Conservation (phyloP, 2,113 vertebrate species). For the Noturus placidus region DNA sequence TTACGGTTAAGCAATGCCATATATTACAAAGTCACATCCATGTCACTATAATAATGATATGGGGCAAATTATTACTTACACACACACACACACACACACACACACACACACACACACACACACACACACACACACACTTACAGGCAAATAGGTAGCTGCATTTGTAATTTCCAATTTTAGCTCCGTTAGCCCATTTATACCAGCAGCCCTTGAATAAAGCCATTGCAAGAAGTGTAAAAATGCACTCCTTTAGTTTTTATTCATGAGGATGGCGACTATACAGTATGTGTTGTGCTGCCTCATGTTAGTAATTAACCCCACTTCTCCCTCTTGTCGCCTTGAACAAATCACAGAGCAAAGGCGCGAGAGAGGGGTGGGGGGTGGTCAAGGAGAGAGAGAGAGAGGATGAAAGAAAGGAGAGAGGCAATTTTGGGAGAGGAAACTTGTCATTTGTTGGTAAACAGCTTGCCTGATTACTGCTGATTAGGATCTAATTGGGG, state of each 20-base stretch:
- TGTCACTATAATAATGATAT: not conserved
- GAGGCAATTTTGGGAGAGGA: conserved; percentile 44
- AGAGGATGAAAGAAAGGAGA: conserved; percentile 3
- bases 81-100: not conserved
- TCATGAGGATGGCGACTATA: conserved; percentile 36
- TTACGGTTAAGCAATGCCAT: not conserved
- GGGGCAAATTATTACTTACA: not conserved
- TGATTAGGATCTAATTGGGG: conserved; percentile 78
- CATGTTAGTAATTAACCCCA: conserved; percentile 46
- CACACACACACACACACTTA: not conserved
- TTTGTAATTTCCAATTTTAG: not conserved
- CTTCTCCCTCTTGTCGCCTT: conserved; percentile 44
- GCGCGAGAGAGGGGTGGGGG: not conserved
- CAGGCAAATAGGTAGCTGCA: not conserved
- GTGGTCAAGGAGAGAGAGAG: conserved; percentile 3
- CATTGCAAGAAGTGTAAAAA: not conserved
- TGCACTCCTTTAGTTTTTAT: conserved; percentile 40
- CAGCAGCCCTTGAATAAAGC: not conserved
- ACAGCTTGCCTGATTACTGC: conserved; percentile 74
- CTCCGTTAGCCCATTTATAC: not conserved
- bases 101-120: conserved; percentile 1
- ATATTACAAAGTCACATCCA: not conserved
- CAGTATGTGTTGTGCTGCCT: conserved; percentile 36
- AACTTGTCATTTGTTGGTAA: conserved; percentile 66
- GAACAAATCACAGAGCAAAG: conserved; percentile 46